A percentile compares a stretch with the other conserved stretches of the same genome.
Conservation (phyloP, 1,140 invertebrate species). For the Araneus ventricosus region DNA sequence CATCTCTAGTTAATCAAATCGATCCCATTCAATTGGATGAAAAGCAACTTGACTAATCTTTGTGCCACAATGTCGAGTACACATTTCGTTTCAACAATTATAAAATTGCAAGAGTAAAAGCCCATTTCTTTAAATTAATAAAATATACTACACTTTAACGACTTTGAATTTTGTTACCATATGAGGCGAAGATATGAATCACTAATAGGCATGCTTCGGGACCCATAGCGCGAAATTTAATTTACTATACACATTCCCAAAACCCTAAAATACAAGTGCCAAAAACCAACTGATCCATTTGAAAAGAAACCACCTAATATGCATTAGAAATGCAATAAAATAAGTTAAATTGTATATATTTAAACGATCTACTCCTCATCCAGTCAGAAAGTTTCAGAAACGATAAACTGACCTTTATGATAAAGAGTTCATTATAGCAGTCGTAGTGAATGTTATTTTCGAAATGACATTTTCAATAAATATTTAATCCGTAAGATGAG, state of each 20-base stretch:
- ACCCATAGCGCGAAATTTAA: slow-evolving; percentile 53
- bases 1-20: too few relatives aligned
- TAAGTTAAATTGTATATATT: background rate
- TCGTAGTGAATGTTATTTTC: background rate
- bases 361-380: background rate
- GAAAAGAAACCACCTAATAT: background rate
- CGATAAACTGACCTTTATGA: background rate
- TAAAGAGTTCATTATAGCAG: background rate
- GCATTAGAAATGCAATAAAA: background rate
- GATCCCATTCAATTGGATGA: too few relatives aligned
- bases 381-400: background rate
- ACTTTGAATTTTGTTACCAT: slow-evolving; percentile 45
- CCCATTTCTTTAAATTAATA: background rate
- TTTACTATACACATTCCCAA: background rate
- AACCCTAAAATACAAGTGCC: background rate
- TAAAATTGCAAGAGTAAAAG: background rate
- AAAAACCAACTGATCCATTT: background rate
- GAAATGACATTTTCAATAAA: background rate
- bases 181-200: slow-evolving; percentile 6
- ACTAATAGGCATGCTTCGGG: slow-evolving; percentile 46
- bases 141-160: background rate
- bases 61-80: too few relatives aligned
- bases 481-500: background rate
- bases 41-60: too few relatives aligned
- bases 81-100: background rate